Base-by-base conservation (phyloP, 2,888 invertebrate genomes). In the Galeopsomyia nigrocyanea region DNA sequence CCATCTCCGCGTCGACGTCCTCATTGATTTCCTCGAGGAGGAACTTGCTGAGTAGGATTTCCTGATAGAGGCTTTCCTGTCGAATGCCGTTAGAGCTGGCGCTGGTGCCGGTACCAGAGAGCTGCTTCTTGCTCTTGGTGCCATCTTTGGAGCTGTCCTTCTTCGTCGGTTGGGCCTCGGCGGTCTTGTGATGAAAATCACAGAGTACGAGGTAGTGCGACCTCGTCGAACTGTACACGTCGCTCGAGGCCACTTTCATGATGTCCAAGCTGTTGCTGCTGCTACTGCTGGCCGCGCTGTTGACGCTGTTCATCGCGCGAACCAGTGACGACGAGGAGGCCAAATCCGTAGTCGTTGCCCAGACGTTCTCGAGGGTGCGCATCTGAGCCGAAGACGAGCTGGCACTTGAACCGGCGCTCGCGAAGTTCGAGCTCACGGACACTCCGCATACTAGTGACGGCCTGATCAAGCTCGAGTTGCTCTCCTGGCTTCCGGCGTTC, bases 231-330 rank as follows among this genome's bases (percentile, higher is more conserved):
- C 77, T 84, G 79, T 78, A 83, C 76, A 77, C 58, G 17, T 13
- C 66, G 7, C 21, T 47, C 3, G 73, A 70, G 21, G 82, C 85
- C 47, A 88, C 87, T 72, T 88, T 88, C 86, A 89, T 88, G 76
- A 89, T 88, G 77, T 88, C 88, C 69, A 88, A 82, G 51, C 79
- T 82, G 76, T 85, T 84, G 55, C 77, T 84, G 55, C 77, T 80
- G 77, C 84, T 82, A 77, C 86, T 84, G 79, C 85, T 86, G 65
- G 85, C 80, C 53, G 85, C 93, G 85, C 92, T 91, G 81, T 93
- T 93, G 71, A 93, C 91, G 82, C 92, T 92, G 83, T 95, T 94
- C 90, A 94, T 92, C 16, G 93, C 92, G 79, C 93, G 91, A 10
- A 94, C 92, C 69, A 90, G 81, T 16, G 86, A 85, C 5, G 85